Percentiles rank a stretch among this genome's conserved stretches.
These are phyloP conservation scores for Crotalus horridus DNA, from an alignment of 2,113 vertebrate species.

Conservation along the genomic window DNA sequence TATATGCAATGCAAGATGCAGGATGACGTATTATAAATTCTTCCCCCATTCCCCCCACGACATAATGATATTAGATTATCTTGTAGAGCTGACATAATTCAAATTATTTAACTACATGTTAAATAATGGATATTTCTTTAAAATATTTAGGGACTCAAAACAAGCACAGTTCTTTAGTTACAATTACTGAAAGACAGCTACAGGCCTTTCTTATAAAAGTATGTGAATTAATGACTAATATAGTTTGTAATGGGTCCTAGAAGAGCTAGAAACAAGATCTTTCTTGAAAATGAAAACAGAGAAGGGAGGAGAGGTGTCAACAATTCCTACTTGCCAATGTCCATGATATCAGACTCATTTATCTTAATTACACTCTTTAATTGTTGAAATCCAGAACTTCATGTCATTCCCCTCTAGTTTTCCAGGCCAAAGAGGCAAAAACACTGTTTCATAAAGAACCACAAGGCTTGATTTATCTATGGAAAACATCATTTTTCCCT, in stretches of 20 bases:
- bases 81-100: background rate
- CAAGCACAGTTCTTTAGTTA: background rate
- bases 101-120: background rate
- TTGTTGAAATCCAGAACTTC: background rate
- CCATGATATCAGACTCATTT: background rate
- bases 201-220: background rate
- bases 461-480: background rate
- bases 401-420: background rate
- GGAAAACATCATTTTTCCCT: background rate
- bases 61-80: background rate
- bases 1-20: background rate
- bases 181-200: background rate
- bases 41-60: background rate
- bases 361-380: background rate
- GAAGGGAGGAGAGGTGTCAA: background rate
- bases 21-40: background rate
- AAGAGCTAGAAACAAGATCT: background rate
- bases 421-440: background rate
- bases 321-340: background rate
- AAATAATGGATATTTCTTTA: background rate
- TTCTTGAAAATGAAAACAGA: background rate
- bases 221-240: background rate
- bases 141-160: background rate
- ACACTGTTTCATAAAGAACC: background rate
- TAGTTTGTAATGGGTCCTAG: background rate